phyloP scores from a whole-genome alignment of 2,888 invertebrate genomes.

The Cryptosula pallasiana region DNA sequence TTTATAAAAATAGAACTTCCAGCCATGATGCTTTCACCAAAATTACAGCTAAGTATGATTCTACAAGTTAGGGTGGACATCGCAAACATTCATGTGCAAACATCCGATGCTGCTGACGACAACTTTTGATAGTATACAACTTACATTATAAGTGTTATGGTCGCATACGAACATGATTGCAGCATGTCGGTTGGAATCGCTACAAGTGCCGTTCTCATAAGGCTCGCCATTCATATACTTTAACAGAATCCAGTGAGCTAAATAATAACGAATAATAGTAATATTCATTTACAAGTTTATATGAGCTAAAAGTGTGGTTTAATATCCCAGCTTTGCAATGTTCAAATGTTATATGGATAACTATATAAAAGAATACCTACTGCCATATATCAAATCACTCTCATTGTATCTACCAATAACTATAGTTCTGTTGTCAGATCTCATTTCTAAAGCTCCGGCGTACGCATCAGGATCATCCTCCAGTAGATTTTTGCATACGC shows the following conservation, averaged over 20 bases:
- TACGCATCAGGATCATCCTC: neutral
- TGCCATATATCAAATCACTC: neutral
- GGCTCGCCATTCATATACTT: constrained; percentile 24
- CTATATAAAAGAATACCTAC: neutral
- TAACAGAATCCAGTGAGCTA: constrained; percentile 24
- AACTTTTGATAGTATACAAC: neutral
- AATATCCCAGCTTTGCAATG: too few relatives aligned
- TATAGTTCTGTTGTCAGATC: neutral
- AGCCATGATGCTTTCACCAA: too few relatives aligned
- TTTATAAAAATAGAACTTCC: too few relatives aligned
- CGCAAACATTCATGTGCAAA: too few relatives aligned
- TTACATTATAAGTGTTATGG: neutral
- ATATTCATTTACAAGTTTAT: too few relatives aligned
- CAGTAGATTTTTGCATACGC: constrained; percentile 17
- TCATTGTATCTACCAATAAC: constrained; percentile 17
- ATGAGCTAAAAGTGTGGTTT: too few relatives aligned
- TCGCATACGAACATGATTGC: constrained; percentile 24
- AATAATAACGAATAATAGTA: too few relatives aligned
- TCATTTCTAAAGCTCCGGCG: constrained; percentile 1
- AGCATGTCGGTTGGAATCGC: constrained; percentile 1
- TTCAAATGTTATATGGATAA: too few relatives aligned
- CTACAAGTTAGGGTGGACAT: too few relatives aligned
- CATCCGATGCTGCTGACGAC: too few relatives aligned
- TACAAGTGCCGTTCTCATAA: neutral
- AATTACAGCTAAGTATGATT: too few relatives aligned